These are phyloP conservation scores for Antennarius maculatus DNA, from an alignment of 2,797 vertebrate species.

Conservation along the genomic window DNA sequence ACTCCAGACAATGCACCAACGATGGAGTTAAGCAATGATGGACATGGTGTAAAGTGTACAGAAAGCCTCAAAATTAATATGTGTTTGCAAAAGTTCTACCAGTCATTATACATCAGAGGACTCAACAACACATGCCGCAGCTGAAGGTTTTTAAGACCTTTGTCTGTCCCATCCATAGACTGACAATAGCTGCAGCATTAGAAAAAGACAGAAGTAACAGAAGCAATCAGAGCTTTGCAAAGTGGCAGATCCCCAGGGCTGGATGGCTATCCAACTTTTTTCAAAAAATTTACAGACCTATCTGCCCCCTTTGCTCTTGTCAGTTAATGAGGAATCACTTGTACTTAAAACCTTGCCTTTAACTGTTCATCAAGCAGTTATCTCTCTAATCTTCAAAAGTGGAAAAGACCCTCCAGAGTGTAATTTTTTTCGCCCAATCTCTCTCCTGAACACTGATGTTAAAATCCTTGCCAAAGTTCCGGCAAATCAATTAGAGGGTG, in stretches of 20 bases:
- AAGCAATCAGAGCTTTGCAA: conserved; percentile 5
- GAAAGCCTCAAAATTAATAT: conserved; percentile 2
- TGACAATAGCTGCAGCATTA: background rate
- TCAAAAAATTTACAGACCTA: background rate
- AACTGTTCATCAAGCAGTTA: background rate
- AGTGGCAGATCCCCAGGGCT: conserved; percentile 6
- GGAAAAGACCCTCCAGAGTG: background rate
- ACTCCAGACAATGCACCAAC: background rate
- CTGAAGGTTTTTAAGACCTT: too few species aligned
- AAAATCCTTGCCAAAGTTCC: conserved; percentile 9
- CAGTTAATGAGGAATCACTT: background rate
- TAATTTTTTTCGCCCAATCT: background rate
- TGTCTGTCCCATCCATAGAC: too few species aligned
- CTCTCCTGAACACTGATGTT: conserved; percentile 1
- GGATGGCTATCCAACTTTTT: background rate
- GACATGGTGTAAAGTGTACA: background rate
- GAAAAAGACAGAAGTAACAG: background rate
- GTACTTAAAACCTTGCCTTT: background rate
- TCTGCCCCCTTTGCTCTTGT: background rate
- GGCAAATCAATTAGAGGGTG: background rate
- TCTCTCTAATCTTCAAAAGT: background rate
- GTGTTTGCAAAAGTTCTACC: conserved; percentile 1
- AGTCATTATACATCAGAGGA: background rate
- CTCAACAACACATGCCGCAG: too few species aligned
- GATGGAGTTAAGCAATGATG: background rate